Conservation (phyloP, 2,113 vertebrate species). For the Campylomormyrus tamandua region DNA sequence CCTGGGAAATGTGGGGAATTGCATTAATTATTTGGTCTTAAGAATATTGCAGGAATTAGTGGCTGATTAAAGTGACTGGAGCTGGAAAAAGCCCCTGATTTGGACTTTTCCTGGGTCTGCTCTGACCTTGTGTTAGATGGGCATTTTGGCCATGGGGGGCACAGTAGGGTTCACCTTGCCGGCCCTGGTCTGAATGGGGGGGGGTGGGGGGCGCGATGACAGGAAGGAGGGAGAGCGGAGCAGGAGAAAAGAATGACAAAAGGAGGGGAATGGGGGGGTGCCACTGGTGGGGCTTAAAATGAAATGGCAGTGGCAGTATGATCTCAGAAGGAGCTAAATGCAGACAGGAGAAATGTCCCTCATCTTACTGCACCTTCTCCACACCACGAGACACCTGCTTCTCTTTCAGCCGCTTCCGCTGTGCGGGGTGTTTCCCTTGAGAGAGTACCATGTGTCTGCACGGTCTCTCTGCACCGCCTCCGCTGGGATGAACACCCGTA, state of each 20-base stretch:
- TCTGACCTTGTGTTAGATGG: background rate
- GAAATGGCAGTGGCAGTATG: conserved; percentile 26
- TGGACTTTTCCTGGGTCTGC: background rate
- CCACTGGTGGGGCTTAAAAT: conserved; percentile 29
- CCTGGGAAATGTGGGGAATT: background rate
- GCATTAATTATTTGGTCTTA: background rate
- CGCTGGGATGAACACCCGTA: conserved; percentile 39
- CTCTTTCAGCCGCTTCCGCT: background rate
- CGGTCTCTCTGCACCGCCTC: background rate
- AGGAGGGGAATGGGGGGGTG: background rate
- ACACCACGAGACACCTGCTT: background rate
- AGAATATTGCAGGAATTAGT: background rate
- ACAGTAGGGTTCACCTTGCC: background rate
- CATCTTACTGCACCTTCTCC: background rate
- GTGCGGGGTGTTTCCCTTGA: background rate
- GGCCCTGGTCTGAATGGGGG: conserved; percentile 32
- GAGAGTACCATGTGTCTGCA: background rate
- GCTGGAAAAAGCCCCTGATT: background rate
- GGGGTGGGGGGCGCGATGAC: conserved; percentile 68
- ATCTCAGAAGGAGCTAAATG: conserved; percentile 49
- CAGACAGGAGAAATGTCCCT: conserved; percentile 8
- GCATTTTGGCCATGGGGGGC: background rate
- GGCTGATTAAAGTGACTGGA: conserved; percentile 2
- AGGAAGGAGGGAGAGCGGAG: conserved; percentile 56
- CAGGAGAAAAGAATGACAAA: background rate